Percentiles rank a stretch among this genome's conserved stretches.
Evolutionary conservation across 2,113 vertebrate genomes (phyloP).

Genomic region (Ctenomys sociabilis): DNA sequence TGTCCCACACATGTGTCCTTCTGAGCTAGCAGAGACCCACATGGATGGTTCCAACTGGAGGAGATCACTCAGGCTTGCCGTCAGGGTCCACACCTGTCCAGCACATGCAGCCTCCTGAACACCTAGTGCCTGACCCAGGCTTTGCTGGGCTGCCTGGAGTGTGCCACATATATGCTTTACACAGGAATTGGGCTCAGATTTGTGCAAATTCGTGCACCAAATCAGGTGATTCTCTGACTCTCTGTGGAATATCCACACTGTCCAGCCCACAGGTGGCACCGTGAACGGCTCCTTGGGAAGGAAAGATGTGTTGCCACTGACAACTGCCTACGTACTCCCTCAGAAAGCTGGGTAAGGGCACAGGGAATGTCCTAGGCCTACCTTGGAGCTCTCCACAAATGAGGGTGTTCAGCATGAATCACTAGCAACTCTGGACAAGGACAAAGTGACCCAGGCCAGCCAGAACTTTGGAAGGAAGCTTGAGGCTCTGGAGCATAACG

Average conservation of each 20-base stretch:
- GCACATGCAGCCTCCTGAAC: neutral
- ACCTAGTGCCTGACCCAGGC: neutral
- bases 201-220: neutral
- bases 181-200: neutral
- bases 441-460: neutral
- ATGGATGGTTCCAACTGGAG: neutral
- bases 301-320: neutral
- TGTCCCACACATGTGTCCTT: too few species aligned
- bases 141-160: neutral
- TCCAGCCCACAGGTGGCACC: neutral
- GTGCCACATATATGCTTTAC: too few species aligned
- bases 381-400: neutral
- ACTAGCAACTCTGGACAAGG: neutral
- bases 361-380: too few species aligned
- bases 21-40: neutral
- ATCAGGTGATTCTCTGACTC: neutral
- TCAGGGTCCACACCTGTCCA: neutral
- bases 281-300: neutral
- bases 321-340: too few species aligned
- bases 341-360: neutral
- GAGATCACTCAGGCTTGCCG: neutral
- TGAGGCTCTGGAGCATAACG: neutral
- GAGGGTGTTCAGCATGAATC: neutral
- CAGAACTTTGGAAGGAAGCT: neutral
- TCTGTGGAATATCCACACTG: neutral